Base-by-base conservation (phyloP, 2,888 invertebrate genomes). In the Fragum whitleyi region DNA sequence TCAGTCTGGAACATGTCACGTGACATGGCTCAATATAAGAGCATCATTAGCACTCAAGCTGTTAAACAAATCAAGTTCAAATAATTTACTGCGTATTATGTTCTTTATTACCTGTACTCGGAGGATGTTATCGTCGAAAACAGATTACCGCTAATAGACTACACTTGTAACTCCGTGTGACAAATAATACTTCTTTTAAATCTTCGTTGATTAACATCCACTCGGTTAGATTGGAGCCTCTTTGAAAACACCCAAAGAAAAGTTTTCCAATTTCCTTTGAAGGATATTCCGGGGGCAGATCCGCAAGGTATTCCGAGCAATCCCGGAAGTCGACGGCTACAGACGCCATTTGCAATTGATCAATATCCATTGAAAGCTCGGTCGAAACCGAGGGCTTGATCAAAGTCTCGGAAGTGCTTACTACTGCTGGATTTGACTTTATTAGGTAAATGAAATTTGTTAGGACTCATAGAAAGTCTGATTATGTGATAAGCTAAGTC, bases 371-470 rank as follows among this genome's bases (percentile, higher is more conserved):
- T 79, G 81, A 85, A 67, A 55, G 85, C 77, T 79, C 81, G 81
- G 53, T 62, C 71, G 51, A 72, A 75, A 65, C 69, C 74, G 65
- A 55, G 65, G 39, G 59, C 61, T 85, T 81, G 81, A 85, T 85
- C 85, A 85, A 81, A 85, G 81, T 85, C 74, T 74, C 85, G 85
- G 85, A 85, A 85, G 85, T 85, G 85, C 85, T 85, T 85, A 79
- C 75, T 72, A 55, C 74, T 72, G 61, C 72, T 62, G 81, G 85
- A 85, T 81, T 85, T 77, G 76, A 80, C 51, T 74, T 85, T 81
- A 81, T 85, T 77, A 77, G 74, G 73, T 75, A 65, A 55, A 70
- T 70, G 55, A 55, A 55, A 55, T 70, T 70, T 70, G 68, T 67
- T 53, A 21, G 51, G 61, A 73, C 73, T 51, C 57, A 42, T 47